These are phyloP conservation scores for Reticulitermes lucifugus DNA, from an alignment of 2,888 invertebrate genomes.

Conservation along the genomic window DNA sequence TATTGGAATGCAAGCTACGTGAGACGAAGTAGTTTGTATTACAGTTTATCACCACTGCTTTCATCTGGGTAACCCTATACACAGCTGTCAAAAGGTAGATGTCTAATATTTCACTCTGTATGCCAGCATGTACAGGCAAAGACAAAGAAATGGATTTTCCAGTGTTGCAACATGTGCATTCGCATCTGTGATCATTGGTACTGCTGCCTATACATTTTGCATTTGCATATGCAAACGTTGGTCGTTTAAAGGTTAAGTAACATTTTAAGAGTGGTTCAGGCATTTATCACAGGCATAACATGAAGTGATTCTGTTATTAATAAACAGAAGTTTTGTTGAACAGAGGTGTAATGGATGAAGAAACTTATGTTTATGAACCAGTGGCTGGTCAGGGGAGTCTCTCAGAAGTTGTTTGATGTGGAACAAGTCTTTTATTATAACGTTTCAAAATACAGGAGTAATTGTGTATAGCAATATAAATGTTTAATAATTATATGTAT, in stretches of 20 bases:
- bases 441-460: background rate
- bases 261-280: slow-evolving; percentile 2
- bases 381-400: background rate
- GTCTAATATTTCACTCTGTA: background rate
- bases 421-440: background rate
- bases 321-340: background rate
- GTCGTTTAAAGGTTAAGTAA: background rate
- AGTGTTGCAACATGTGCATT: background rate
- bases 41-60: no score
- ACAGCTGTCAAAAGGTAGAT: background rate
- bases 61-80: no score
- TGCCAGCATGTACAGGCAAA: background rate
- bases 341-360: background rate
- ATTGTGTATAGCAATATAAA: background rate
- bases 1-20: no score
- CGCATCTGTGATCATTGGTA: background rate
- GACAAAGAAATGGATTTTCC: background rate
- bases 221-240: background rate
- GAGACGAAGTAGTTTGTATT: no score
- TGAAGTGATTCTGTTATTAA: background rate
- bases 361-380: background rate
- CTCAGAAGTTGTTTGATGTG: background rate
- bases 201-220: background rate
- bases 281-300: background rate
- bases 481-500: background rate